Evolutionary conservation across 2,113 vertebrate genomes (phyloP), one percentile per base, ranked within the genome.

Genomic region (Daubentonia madagascariensis): DNA sequence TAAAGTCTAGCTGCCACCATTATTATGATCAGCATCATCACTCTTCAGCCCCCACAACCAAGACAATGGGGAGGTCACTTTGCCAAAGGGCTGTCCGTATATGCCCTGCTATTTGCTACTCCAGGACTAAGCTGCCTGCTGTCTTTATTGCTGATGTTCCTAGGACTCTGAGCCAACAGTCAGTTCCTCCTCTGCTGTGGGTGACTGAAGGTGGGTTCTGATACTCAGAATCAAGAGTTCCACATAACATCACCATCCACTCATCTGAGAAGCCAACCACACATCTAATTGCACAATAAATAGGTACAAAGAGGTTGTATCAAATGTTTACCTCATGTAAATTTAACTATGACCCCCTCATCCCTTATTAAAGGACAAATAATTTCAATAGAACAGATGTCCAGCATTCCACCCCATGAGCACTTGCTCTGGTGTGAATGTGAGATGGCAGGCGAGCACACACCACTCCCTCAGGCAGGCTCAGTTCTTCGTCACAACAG

Each of bases 331-430:
- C 43, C 8, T 80, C 45, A 65, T 2, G 81, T 54, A 81, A 23
- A 90, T 22, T 94, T 89, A 83, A 48, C n/a, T 28, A 57, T 8
- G 48, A 73, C 45, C 89, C 67, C 63, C 72, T 18, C 32, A 17
- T 35, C 28, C 32, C 52, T 8, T 17, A 45, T 1, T 48, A 61
- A 87, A 90, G 76, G 50, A 76, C 79, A 54, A 68, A 91, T 48
- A 75, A 63, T 14, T 76, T 45, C 68, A 86, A 73, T 9, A 65
- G 59, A 76, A 25, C 95, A 98, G 89, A 97, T 95, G 91, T 75
- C 93, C 83, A 68, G 67, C 52, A 68, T 89, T 92, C 86, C 79
- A 87, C 68, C 59, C 30, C 20, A 25, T 14, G 54, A 75, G 89
- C 76, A 65, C 43, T 70, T 73, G 91, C 67, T 68, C 85, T 48